Evolutionary conservation across 2,888 invertebrate genomes (phyloP).

Genomic region (Oxyscelio sp.): DNA sequence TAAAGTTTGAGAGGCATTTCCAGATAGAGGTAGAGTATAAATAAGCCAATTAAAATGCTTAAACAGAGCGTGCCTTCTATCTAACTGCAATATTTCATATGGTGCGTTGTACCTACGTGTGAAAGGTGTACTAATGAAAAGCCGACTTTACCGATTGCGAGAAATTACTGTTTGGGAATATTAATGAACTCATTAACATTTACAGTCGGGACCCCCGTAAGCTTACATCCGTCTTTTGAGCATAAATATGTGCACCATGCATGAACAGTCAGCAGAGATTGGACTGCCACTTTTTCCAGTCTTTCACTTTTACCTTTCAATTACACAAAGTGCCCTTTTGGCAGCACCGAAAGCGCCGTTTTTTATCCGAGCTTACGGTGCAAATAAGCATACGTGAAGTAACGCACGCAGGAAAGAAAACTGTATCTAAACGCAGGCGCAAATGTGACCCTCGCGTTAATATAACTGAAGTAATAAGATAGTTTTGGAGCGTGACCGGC

Average conservation of each 20-base stretch:
- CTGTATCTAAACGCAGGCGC: conserved; percentile 30
- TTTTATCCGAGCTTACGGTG: not conserved
- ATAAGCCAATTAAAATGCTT: conserved; percentile 73
- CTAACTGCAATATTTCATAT: conserved; percentile 70
- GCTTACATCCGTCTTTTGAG: conserved; percentile 36
- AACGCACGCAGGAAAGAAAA: conserved; percentile 28
- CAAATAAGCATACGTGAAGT: no score
- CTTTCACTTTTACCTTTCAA: conserved; percentile 6
- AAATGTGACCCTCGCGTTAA: conserved; percentile 84
- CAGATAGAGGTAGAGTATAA: conserved; percentile 32
- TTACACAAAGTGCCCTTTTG: conserved; percentile 31
- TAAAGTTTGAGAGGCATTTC: conserved; percentile 40
- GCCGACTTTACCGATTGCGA: conserved; percentile 52
- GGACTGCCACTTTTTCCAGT: not conserved
- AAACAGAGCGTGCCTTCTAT: conserved; percentile 72
- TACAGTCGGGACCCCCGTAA: conserved; percentile 6
- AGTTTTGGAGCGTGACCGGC: conserved; percentile 87
- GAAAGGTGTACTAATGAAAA: conserved; percentile 67
- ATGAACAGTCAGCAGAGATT: not conserved
- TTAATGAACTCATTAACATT: conserved; percentile 68
- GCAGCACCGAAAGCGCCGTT: not conserved
- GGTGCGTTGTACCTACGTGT: conserved; percentile 50
- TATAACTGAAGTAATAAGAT: conserved; percentile 87
- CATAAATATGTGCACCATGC: not conserved
- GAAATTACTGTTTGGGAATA: conserved; percentile 65